These are phyloP conservation scores for Aegithalos caudatus DNA, from an alignment of 2,113 vertebrate genomes.

Conservation along the genomic window DNA sequence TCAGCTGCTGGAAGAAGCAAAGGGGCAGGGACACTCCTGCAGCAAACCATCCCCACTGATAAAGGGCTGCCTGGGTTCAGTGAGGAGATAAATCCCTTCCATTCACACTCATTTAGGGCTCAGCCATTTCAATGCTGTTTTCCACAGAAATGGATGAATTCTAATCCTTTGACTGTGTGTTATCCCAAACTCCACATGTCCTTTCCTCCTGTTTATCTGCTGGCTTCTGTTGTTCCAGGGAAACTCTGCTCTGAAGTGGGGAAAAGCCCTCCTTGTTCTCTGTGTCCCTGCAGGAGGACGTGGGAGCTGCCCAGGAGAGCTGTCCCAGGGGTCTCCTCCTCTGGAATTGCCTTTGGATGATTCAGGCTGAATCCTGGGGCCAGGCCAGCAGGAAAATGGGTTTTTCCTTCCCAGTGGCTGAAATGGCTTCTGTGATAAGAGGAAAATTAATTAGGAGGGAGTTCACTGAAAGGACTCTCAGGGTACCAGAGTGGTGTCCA, in stretches of 20 bases:
- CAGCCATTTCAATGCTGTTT: neutral
- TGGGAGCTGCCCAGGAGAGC: neutral
- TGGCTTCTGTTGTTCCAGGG: neutral
- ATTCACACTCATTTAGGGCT: neutral
- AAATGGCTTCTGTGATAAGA: neutral
- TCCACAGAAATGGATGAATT: slow-evolving; percentile 24
- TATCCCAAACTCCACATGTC: neutral
- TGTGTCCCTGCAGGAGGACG: neutral
- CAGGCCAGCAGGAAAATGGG: neutral
- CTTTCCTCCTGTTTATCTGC: neutral
- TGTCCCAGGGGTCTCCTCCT: neutral
- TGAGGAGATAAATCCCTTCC: slow-evolving; percentile 21
- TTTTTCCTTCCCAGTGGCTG: neutral
- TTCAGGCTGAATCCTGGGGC: neutral
- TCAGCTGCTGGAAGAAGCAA: neutral
- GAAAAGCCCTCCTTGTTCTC: neutral
- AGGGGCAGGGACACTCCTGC: neutral
- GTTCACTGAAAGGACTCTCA: neutral
- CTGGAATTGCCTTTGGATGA: neutral
- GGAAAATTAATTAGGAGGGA: slow-evolving; percentile 41
- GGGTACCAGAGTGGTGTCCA: neutral
- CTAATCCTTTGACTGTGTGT: slow-evolving; percentile 43
- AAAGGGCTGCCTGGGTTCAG: neutral
- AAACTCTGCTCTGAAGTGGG: neutral
- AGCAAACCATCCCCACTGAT: neutral